Evolutionary conservation across 1,140 invertebrate species (phyloP).

Genomic region (Drusus annulatus): DNA sequence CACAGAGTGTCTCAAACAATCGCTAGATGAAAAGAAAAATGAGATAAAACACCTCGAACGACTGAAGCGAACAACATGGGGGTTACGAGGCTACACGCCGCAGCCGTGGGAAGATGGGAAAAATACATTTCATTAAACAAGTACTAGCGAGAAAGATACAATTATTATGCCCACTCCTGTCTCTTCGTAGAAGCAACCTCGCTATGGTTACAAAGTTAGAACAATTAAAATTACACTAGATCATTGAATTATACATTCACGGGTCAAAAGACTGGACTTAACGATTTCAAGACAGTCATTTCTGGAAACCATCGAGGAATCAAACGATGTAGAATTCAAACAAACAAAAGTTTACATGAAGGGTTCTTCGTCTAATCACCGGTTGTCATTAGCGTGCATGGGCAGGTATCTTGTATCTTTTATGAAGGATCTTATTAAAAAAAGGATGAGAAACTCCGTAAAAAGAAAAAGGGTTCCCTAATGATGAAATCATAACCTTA

Average conservation of each 20-base stretch:
- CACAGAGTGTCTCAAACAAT: constrained; percentile 18
- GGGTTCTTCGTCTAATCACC: not conserved
- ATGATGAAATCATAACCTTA: constrained; percentile 14
- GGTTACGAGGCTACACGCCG: constrained; percentile 52
- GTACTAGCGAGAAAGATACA: constrained; percentile 49
- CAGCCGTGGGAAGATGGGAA: constrained; percentile 47
- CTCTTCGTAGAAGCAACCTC: not conserved
- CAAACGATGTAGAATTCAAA: not conserved
- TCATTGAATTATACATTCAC: constrained; percentile 29
- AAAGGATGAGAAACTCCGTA: not conserved
- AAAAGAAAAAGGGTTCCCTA: not conserved
- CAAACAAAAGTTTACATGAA: not conserved
- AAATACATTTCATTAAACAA: constrained; percentile 51
- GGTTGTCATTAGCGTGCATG: constrained; percentile 30
- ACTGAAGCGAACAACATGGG: constrained; percentile 20
- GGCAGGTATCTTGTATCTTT: constrained; percentile 18
- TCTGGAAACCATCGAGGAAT: not conserved
- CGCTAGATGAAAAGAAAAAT: constrained; percentile 24
- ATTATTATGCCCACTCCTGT: constrained; percentile 42
- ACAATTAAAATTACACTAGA: constrained; percentile 18
- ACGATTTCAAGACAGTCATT: not conserved
- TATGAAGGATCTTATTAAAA: constrained; percentile 7
- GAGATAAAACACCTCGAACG: constrained; percentile 13
- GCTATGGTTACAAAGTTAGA: constrained; percentile 13
- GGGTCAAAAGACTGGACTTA: constrained; percentile 13